Evolutionary conservation across 2,797 vertebrate species (phyloP).

Genomic region (Smutsia gigantea): DNA sequence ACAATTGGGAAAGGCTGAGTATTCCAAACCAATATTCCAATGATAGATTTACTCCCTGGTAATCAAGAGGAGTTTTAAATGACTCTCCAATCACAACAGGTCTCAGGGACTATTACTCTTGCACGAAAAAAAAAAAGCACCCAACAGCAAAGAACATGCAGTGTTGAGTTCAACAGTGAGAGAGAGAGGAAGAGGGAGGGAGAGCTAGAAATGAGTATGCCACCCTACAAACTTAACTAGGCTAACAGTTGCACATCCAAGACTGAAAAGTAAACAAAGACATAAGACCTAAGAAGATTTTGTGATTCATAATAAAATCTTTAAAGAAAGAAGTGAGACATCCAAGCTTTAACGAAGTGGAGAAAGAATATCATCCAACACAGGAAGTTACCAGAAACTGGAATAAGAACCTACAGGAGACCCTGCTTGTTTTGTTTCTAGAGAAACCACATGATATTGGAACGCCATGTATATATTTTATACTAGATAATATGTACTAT

Average conservation of each 20-base stretch:
- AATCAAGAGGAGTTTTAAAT: conserved; percentile 7
- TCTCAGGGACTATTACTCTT: neutral
- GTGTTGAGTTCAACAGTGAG: neutral
- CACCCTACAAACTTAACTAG: neutral
- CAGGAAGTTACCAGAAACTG: neutral
- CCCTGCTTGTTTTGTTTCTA: neutral
- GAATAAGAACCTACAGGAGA: neutral
- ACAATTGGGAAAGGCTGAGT: neutral
- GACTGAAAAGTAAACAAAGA: neutral
- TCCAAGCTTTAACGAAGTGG: neutral
- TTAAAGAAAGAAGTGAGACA: neutral
- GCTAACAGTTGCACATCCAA: neutral
- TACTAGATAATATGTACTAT: neutral
- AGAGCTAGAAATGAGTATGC: neutral
- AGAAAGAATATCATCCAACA: neutral
- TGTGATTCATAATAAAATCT: neutral
- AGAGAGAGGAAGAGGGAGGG: neutral
- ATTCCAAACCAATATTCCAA: neutral
- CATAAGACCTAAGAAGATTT: neutral
- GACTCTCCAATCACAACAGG: neutral
- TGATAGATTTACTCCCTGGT: neutral
- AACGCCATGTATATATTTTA: neutral
- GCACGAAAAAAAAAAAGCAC: neutral
- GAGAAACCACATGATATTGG: neutral
- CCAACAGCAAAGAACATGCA: neutral